Conservation (phyloP, 2,888 invertebrate genomes). For the Xylota segnis region DNA sequence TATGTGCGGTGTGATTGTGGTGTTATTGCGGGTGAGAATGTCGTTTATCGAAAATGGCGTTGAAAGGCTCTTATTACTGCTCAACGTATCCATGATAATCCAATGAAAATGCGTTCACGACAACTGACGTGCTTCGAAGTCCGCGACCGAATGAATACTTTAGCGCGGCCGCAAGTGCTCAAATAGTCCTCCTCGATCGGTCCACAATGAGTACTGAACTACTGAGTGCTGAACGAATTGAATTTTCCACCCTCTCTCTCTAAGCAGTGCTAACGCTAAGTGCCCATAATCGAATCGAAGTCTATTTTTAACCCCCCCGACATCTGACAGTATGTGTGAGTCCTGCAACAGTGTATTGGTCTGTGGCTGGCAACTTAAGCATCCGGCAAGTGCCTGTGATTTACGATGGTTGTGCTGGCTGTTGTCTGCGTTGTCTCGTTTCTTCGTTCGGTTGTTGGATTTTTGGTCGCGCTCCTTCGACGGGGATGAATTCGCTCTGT, state of each 20-base stretch:
- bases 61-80: slow-evolving; percentile 82
- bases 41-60: slow-evolving; percentile 91
- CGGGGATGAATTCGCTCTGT: slow-evolving; percentile 64
- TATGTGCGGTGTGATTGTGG: slow-evolving; percentile 79
- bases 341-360: slow-evolving; percentile 52
- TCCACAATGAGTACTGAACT: slow-evolving; percentile 65
- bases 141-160: slow-evolving; percentile 74
- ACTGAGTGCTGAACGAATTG: slow-evolving; percentile 63
- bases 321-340: slow-evolving; percentile 25
- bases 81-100: slow-evolving; percentile 71
- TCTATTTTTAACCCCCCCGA: slow-evolving; percentile 71
- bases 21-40: slow-evolving; percentile 86
- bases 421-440: slow-evolving; percentile 64
- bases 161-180: slow-evolving; percentile 71
- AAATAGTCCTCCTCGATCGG: slow-evolving; percentile 76
- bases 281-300: slow-evolving; percentile 74
- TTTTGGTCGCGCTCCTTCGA: slow-evolving; percentile 27
- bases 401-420: slow-evolving; percentile 71
- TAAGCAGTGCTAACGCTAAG: slow-evolving; percentile 75
- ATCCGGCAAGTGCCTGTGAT: slow-evolving; percentile 74
- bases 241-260: slow-evolving; percentile 72
- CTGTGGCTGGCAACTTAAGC: slow-evolving; percentile 76
- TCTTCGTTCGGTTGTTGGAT: slow-evolving; percentile 30
- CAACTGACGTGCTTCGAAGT: slow-evolving; percentile 62
- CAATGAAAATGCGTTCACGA: slow-evolving; percentile 46